Percentiles rank a stretch among this genome's conserved stretches.
These are phyloP conservation scores for Pseudeuparius sepicola DNA, from an alignment of 2,888 invertebrate species.

Conservation along the genomic window DNA sequence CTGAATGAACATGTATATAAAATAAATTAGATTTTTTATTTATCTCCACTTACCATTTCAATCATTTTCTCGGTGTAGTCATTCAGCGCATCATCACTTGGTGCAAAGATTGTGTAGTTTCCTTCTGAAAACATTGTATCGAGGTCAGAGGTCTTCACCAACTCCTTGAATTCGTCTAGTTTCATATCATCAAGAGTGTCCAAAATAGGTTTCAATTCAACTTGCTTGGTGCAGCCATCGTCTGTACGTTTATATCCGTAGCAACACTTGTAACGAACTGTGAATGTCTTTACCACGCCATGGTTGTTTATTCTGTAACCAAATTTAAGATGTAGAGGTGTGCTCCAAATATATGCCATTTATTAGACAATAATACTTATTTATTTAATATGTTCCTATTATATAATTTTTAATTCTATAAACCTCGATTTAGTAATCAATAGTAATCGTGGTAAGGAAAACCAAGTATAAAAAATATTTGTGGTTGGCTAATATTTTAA, in stretches of 20 bases:
- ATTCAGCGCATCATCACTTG: conserved; percentile 50
- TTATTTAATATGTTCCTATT: too few relatives aligned
- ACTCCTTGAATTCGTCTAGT: conserved; percentile 47
- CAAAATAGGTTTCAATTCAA: conserved; percentile 45
- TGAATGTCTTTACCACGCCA: conserved; percentile 50
- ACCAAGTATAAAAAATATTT: too few relatives aligned
- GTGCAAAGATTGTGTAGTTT: conserved; percentile 54
- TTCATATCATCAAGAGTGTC: conserved; percentile 49
- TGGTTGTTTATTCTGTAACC: conserved; percentile 46
- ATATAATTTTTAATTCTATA: too few relatives aligned
- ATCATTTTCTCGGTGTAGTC: conserved; percentile 44
- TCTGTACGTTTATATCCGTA: conserved; percentile 47
- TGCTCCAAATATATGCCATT: too few relatives aligned
- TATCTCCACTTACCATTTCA: conserved; percentile 42
- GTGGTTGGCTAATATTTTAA: too few relatives aligned
- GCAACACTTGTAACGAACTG: conserved; percentile 57
- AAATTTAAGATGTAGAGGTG: too few relatives aligned
- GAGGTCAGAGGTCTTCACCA: conserved; percentile 44
- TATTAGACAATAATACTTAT: too few relatives aligned
- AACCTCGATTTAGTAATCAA: too few relatives aligned
- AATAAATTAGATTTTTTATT: too few relatives aligned
- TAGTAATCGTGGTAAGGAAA: too few relatives aligned
- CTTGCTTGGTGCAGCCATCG: conserved; percentile 37
- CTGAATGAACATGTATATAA: too few relatives aligned
- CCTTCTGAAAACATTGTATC: conserved; percentile 41